phyloP scores from a whole-genome alignment of 2,888 invertebrate genomes.

The Metallyticus violacea region DNA sequence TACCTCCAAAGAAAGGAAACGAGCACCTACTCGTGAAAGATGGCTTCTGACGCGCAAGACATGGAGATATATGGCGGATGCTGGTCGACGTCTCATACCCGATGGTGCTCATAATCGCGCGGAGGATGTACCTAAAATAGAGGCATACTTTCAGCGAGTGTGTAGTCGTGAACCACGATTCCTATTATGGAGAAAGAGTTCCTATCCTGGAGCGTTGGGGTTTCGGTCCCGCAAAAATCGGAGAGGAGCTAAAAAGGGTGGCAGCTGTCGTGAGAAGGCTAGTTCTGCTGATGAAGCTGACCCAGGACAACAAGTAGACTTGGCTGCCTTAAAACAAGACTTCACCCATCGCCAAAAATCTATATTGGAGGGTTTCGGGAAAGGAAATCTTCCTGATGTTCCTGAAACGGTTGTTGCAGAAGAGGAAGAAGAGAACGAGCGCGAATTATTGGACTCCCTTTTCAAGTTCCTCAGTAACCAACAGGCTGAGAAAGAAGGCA shows the following conservation, averaged over 20 bases:
- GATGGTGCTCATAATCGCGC: slow-evolving; percentile 69
- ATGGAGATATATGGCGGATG: slow-evolving; percentile 91
- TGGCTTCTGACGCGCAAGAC: slow-evolving; percentile 87
- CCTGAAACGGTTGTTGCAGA: slow-evolving; percentile 1
- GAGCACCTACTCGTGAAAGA: slow-evolving; percentile 63
- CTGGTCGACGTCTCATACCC: slow-evolving; percentile 81
- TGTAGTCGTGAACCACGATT: slow-evolving; percentile 76
- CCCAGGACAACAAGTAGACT: slow-evolving; percentile 49
- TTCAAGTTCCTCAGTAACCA: slow-evolving; percentile 37
- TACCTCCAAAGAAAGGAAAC: slow-evolving; percentile 47
- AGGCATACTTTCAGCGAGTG: slow-evolving; percentile 80
- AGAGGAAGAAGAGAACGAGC: slow-evolving; percentile 19
- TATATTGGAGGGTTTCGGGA: neutral
- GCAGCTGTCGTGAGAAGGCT: slow-evolving; percentile 64
- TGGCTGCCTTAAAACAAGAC: slow-evolving; percentile 60
- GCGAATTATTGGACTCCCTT: slow-evolving; percentile 55
- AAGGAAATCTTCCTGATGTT: slow-evolving; percentile 16
- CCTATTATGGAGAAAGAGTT: slow-evolving; percentile 77
- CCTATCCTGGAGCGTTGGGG: slow-evolving; percentile 70
- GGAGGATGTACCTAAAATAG: slow-evolving; percentile 77
- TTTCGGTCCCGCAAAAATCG: slow-evolving; percentile 51
- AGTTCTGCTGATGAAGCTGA: slow-evolving; percentile 65
- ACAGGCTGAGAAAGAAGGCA: neutral
- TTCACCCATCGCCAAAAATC: neutral
- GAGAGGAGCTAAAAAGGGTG: slow-evolving; percentile 55